Conservation (phyloP, 2,113 vertebrate species). For the Silurus meridionalis region DNA sequence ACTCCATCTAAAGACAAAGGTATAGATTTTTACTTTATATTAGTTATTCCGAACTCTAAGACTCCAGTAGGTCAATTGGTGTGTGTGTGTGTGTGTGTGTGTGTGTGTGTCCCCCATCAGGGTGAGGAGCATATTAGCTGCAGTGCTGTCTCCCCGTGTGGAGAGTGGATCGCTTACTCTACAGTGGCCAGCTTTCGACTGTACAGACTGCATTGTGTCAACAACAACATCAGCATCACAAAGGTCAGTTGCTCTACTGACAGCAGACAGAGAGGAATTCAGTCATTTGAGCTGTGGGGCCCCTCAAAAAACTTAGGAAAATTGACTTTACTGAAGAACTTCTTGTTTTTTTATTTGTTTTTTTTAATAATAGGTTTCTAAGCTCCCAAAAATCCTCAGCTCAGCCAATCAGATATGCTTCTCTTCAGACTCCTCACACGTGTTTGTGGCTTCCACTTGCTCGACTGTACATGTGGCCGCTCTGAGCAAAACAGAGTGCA, state of each 20-base stretch:
- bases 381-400: conserved; percentile 73
- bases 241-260: conserved; percentile 71
- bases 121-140: conserved; percentile 87
- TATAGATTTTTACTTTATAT: conserved; percentile 51
- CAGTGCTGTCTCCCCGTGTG: conserved; percentile 86
- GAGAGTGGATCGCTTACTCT: conserved; percentile 85
- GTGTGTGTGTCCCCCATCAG: too few species aligned
- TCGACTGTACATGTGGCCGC: conserved; percentile 75
- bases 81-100: too few species aligned
- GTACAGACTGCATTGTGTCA: conserved; percentile 72
- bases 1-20: conserved; percentile 90
- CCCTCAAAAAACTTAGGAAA: too few species aligned
- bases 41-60: background rate
- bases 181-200: conserved; percentile 80
- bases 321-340: background rate
- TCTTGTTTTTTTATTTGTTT: background rate
- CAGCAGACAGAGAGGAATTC: background rate
- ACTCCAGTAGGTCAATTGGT: background rate
- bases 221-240: conserved; percentile 71
- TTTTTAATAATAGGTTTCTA: conserved; percentile 74
- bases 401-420: conserved; percentile 85
- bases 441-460: conserved; percentile 77
- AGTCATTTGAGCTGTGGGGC: background rate
- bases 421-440: conserved; percentile 79
- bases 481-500: conserved; percentile 73